Evolutionary conservation across 2,113 vertebrate species (phyloP), one percentile per base, ranked within the genome.

Genomic region (Triplophysa rosa): DNA sequence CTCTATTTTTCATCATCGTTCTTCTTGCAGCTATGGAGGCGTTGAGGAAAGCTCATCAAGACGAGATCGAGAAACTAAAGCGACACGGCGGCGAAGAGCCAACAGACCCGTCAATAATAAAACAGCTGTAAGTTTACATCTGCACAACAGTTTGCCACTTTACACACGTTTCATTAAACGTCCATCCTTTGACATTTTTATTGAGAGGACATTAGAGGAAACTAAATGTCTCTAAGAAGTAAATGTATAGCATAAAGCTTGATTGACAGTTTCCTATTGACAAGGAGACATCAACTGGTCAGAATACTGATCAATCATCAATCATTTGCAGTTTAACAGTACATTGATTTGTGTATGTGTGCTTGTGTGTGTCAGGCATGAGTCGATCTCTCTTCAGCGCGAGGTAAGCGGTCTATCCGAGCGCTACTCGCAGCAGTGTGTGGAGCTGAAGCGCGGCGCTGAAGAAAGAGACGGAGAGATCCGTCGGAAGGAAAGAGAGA

Each of bases 321-420:
- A 40, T 76, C 67, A 72, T 9, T n/a, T 58, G n/a, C 40, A 56
- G 71, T 70, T n/a, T 70, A 24, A 68, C 33, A 67, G 69, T 77
- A 42, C 61, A 59, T 64, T 33, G 47, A 5, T 45, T 42, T 13
- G 24, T 71, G 21, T 26, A 40, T 71, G 26, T 26, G 52, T 42
- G 2, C 77, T 40, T 84, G 72, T 62, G 56, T 79, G 24, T 26
- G 1, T 49, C 90, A 98, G 96, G 88, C 90, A 90, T 1, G 94
- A 93, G 0, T 42, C 91, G 29, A 92, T 92, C 23, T 87, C 90
- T 0, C 87, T 96, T 85, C 93, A 94, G 89, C 87, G 92, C 77
- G 94, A 97, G 85, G 88, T 97, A 86, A 94, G 96, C 85, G 93
- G 91, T 78, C 91, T 99, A 69, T 98, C 96, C 0, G 94, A 97